phyloP scores from a whole-genome alignment of 2,888 invertebrate species.

The Ischnura elegans region DNA sequence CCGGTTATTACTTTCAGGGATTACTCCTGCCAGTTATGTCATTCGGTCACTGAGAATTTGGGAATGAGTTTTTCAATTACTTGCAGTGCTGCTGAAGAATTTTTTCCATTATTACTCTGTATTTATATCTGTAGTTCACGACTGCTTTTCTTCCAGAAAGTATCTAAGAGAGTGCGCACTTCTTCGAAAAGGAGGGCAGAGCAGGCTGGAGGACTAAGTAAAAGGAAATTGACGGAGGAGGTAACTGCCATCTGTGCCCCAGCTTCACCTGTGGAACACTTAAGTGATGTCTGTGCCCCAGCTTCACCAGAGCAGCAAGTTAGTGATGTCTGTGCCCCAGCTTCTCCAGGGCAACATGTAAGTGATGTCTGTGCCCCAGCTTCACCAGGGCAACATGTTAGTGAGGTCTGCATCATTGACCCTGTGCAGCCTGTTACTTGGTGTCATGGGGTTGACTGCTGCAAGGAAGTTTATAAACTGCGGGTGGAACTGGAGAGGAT shows the following conservation, averaged over 20 bases:
- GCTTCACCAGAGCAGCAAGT: too few species aligned
- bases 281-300: too few species aligned
- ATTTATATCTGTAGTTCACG: background rate
- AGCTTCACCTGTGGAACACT: too few species aligned
- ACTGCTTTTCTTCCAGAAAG: slow-evolving; percentile 1
- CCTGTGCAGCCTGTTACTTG: background rate
- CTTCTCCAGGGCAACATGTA: too few species aligned
- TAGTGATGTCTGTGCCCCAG: too few species aligned
- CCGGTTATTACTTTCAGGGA: background rate
- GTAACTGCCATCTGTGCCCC: background rate
- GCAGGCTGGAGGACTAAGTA: too few species aligned
- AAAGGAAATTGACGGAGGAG: background rate
- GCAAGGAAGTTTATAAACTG: background rate
- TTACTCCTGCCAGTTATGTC: background rate
- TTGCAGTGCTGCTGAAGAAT: background rate
- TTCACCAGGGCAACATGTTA: background rate
- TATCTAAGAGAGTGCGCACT: background rate
- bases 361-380: background rate
- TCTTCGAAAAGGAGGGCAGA: background rate
- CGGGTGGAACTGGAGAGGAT: background rate
- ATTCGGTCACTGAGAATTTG: background rate
- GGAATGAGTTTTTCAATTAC: background rate
- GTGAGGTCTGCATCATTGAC: background rate
- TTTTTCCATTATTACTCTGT: background rate
- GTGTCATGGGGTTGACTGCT: slow-evolving; percentile 35